Base-by-base conservation (phyloP, 2,888 invertebrate species). In the Caenorhabditis sinica region DNA sequence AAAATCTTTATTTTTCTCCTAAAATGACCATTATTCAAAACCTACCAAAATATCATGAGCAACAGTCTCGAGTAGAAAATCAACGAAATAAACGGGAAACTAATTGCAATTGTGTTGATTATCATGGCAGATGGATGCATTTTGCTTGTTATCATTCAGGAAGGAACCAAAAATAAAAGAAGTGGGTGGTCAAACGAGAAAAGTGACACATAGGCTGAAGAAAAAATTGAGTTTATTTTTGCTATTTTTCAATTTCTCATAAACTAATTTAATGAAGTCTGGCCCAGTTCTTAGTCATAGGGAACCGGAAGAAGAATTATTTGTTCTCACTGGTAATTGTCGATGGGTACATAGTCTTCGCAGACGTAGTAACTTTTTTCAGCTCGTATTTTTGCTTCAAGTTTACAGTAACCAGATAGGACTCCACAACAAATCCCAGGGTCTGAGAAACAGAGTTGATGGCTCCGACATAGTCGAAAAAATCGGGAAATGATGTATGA, bases 401-500 rank as follows among this genome's bases (percentile, higher is more conserved):
- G 23, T 63, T 63, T 3, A 63, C 0, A 23, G 63, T 63, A 8
- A 43, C 43, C 15, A 63, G n/a, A 43, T 17, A 43, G 17, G 63
- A 43, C 8, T 63, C 43, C 23, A 63, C 63, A 1, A 63, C 43
- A 17, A 63, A 63, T 28, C 63, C 63, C 9, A 63, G 23, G 4
- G 63, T 63, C 17, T 63, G 63, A 5, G 45, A 43, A 1, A 36
- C 33, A 36, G 69, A 36, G 15, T 36, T 53, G 9, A 69, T 36
- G 0, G 69, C 53, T 36, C 69, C 69, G 23, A 69, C 33, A 15
- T 51, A 53, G 11, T 53, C 36, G 23, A 69, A 69, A 40, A 53
- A 30, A 2, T 40, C n/a, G 0, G 69, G 69, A 40, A 69, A 69
- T 2, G 13, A 0, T 20, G 51, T 25, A 23, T 69, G 53, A 17